Evolutionary conservation across 2,113 vertebrate genomes (phyloP).

Genomic region (Hypocryptadius cinnamomeus): DNA sequence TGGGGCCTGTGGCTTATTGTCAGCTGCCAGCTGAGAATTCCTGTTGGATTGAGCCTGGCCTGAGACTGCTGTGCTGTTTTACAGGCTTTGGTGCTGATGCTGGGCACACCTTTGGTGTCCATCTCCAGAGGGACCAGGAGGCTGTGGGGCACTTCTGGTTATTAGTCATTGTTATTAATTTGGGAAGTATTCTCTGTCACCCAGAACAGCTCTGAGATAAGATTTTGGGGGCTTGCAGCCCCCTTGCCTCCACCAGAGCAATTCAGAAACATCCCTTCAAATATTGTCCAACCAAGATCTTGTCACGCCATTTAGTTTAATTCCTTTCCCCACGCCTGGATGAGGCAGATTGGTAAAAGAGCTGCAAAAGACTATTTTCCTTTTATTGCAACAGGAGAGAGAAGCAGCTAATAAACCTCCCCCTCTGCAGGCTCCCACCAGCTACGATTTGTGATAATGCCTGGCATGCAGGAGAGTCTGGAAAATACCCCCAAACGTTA

Average conservation of each 20-base stretch:
- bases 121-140: not conserved
- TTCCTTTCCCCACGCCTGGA: not conserved
- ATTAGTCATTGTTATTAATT: not conserved
- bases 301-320: not conserved
- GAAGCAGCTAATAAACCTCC: conserved; percentile 15
- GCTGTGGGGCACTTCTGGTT: not conserved
- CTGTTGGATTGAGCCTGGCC: not conserved
- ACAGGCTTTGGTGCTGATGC: not conserved
- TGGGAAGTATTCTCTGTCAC: not conserved
- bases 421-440: not conserved
- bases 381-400: conserved; percentile 1
- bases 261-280: not conserved
- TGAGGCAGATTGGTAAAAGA: not conserved
- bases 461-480: conserved; percentile 8
- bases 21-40: not conserved
- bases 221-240: not conserved
- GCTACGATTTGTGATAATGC: not conserved
- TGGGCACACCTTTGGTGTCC: not conserved
- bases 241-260: not conserved
- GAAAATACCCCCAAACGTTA: conserved; percentile 13
- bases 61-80: not conserved
- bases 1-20: not conserved
- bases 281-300: not conserved
- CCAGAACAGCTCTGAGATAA: not conserved
- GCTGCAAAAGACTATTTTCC: not conserved